Evolutionary conservation across 2,888 invertebrate species (phyloP).

Genomic region (Nasonovia ribisnigri): DNA sequence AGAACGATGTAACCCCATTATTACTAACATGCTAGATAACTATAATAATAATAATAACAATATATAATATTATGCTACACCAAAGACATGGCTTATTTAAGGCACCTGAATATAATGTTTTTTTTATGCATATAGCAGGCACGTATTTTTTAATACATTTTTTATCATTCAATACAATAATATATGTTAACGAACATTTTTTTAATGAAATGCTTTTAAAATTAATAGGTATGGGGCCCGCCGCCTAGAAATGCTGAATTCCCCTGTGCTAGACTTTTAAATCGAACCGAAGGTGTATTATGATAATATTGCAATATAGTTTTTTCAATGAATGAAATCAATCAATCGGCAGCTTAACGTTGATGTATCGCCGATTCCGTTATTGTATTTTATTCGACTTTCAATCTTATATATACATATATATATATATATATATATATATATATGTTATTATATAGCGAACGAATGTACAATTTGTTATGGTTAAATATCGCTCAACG

Average conservation of each 20-base stretch:
- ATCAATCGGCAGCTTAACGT: neutral
- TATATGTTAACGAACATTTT: neutral
- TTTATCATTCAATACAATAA: neutral
- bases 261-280: neutral
- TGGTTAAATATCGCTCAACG: neutral
- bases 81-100: neutral
- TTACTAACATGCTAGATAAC: neutral
- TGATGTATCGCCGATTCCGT: neutral
- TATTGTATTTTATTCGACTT: neutral
- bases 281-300: neutral
- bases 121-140: neutral
- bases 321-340: neutral
- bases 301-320: neutral
- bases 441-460: neutral
- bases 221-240: no score
- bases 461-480: neutral
- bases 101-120: neutral
- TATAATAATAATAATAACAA: neutral
- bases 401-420: neutral
- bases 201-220: no score
- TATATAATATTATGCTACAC: neutral
- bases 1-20: neutral
- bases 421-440: neutral
- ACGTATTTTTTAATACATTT: no score
- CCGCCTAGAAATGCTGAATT: neutral